Conservation (phyloP, 2,113 vertebrate species). For the Ailuropoda melanoleuca region DNA sequence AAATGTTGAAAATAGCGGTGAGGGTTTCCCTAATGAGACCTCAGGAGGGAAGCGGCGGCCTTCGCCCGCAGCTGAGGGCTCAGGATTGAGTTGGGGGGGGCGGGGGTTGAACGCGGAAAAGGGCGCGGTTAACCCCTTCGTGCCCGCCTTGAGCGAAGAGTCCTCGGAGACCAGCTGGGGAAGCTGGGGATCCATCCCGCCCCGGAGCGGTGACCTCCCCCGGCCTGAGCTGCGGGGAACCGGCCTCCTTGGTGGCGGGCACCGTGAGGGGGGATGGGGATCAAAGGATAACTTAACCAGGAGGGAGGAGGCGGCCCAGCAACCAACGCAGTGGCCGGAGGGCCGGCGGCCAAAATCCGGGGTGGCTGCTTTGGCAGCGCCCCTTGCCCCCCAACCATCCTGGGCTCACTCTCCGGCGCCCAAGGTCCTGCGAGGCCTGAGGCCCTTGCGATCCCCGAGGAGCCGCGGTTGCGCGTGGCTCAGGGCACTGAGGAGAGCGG, state of each 20-base stretch:
- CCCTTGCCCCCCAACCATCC: too few relatives aligned
- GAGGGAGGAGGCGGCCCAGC: neutral
- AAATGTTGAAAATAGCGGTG: conserved; percentile 88
- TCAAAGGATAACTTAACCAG: neutral
- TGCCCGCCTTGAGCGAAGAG: conserved; percentile 29
- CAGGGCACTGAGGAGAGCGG: fast-evolving
- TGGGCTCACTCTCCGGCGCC: neutral
- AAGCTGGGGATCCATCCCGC: neutral
- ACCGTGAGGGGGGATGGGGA: neutral
- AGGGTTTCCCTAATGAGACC: conserved; percentile 90
- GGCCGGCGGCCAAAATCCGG: neutral
- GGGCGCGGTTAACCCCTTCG: conserved; percentile 84
- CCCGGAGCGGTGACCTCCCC: neutral
- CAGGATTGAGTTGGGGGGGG: conserved; percentile 34
- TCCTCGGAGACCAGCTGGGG: fast-evolving
- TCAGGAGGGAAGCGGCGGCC: conserved; percentile 85
- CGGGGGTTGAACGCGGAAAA: neutral
- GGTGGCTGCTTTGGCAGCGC: neutral
- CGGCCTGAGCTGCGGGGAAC: fast-evolving
- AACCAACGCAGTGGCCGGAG: too few relatives aligned
- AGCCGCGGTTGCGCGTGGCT: neutral
- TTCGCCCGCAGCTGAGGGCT: conserved; percentile 50
- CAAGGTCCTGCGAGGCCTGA: neutral
- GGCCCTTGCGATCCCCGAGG: neutral
- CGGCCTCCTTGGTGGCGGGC: neutral